A percentile compares a stretch with the other conserved stretches of the same genome.
These are phyloP conservation scores for Orthosia gothica DNA, from an alignment of 2,888 invertebrate genomes.

Conservation along the genomic window DNA sequence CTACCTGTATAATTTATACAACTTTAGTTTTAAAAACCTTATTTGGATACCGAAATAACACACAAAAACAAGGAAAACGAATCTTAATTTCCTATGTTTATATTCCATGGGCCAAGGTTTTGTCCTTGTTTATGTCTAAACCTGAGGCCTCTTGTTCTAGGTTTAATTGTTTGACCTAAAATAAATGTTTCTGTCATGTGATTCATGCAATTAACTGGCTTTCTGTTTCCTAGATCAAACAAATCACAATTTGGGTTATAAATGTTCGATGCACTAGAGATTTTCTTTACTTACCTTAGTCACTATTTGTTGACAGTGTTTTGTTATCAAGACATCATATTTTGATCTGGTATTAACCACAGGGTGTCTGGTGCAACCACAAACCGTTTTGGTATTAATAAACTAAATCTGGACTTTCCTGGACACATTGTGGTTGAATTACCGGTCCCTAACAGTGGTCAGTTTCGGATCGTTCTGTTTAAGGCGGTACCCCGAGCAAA, in stretches of 20 bases:
- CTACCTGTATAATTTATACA: background rate
- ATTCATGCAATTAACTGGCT: background rate
- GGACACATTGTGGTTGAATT: background rate
- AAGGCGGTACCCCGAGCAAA: no score
- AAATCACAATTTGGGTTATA: conserved; percentile 1
- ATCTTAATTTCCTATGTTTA: background rate
- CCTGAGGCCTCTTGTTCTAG: background rate
- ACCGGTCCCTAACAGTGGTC: background rate
- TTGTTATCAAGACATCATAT: background rate
- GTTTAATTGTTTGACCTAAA: background rate
- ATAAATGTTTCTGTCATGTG: background rate
- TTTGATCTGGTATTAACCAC: no score
- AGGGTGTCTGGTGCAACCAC: background rate
- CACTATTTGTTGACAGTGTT: background rate
- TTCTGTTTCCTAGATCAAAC: background rate
- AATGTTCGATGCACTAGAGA: conserved; percentile 6
- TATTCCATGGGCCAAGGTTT: conserved; percentile 1
- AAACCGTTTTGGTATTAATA: background rate
- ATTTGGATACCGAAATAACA: background rate
- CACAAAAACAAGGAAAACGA: conserved; percentile 20
- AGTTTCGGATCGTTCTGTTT: background rate
- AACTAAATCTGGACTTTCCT: background rate
- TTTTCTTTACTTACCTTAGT: background rate
- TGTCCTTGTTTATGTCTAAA: conserved; percentile 28
- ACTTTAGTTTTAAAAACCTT: background rate